Conservation (phyloP, 2,113 vertebrate genomes). For the Trogon surrucura region DNA sequence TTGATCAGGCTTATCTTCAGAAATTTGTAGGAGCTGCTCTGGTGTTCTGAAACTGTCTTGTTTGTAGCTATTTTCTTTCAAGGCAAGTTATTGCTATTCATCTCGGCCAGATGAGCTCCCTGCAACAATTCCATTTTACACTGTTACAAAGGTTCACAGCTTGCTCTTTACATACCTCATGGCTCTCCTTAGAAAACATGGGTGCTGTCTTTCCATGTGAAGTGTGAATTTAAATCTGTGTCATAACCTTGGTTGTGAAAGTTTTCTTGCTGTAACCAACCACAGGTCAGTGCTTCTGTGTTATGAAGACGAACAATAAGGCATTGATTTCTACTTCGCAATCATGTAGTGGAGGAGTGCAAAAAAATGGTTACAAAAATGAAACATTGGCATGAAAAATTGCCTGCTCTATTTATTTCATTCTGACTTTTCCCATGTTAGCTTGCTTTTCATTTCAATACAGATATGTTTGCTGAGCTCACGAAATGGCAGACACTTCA, state of each 20-base stretch:
- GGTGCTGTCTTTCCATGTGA: neutral
- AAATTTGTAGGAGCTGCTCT: neutral
- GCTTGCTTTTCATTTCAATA: neutral
- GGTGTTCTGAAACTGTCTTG: neutral
- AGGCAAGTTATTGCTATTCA: neutral
- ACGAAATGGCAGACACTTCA: neutral
- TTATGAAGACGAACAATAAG: neutral
- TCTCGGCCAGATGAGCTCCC: neutral
- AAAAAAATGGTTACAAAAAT: neutral
- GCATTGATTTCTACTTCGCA: neutral
- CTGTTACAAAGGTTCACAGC: neutral
- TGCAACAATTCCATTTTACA: neutral
- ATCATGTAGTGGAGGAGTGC: neutral
- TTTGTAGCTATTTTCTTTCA: neutral
- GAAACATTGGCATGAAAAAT: neutral
- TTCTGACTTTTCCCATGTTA: conserved; percentile 12
- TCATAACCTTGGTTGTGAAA: neutral
- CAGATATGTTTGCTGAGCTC: neutral
- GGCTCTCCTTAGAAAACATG: neutral
- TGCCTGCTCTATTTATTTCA: neutral
- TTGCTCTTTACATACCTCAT: rapidly evolving
- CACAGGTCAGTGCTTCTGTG: neutral
- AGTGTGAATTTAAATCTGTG: neutral
- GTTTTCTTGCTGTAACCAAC: neutral
- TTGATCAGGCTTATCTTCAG: neutral